Evolutionary conservation across 2,113 vertebrate species (phyloP), one percentile per base, ranked within the genome.

Genomic region (Parotia lawesii): DNA sequence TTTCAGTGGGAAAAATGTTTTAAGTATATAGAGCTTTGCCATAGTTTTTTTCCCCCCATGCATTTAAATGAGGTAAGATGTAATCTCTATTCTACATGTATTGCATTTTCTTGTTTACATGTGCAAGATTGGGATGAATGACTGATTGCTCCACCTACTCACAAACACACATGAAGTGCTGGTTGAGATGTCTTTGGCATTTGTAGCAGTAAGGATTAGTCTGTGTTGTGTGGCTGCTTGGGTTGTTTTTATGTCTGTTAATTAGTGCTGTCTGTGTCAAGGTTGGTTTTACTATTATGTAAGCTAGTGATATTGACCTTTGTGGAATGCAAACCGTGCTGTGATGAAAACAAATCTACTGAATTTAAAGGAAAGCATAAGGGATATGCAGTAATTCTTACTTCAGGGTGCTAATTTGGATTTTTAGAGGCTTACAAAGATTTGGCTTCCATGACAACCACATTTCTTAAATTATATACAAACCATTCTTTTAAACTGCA

Each of bases 181-280:
- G 17, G 45, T 28, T 95, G 90, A 71, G 85, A 79, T 84, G 66
- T 90, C 82, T 92, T 90, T 94, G 90, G 91, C 77, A 58, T 94
- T 93, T 81, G 95, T 89, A 95, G 90, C 88, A 96, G 87, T 83
- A 75, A 70, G 86, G 85, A 95, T 94, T 97, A 94, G 85, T 91
- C 69, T 92, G 65, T 15, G 18, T 80, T 89, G 77, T 56, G 64
- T 89, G 89, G 77, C 90, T 94, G 67, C 83, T 47, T 75, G 77
- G 78, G 82, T 80, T 97, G 93, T 94, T 96, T 97, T 95, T 89
- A 74, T 95, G 76, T 67, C 72, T 95, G 85, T 90, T 97, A 97
- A 96, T 97, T 96, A 96, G 67, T 56, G 83, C 89, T 96, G 96
- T 92, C 92, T 93, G 66, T 96, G 92, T 97, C 95, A 94, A 94